phyloP scores from a whole-genome alignment of 2,888 invertebrate genomes.

The Eutolmus rufibarbis region DNA sequence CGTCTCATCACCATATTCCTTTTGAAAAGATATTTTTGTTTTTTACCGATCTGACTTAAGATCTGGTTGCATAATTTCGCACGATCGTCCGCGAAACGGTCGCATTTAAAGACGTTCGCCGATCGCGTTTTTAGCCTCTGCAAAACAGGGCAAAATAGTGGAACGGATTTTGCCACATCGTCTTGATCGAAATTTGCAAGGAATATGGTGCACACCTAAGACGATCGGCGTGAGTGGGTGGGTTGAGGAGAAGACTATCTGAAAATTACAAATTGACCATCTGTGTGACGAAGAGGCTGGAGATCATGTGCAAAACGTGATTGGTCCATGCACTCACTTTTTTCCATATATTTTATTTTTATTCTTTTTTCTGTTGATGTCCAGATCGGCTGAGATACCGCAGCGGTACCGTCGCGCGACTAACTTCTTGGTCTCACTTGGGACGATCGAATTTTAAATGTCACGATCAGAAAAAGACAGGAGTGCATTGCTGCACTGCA shows the following conservation, averaged over 20 bases:
- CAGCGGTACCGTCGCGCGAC: neutral
- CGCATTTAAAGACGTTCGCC: neutral
- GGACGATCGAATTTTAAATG: neutral
- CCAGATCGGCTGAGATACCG: neutral
- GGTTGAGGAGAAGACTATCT: neutral
- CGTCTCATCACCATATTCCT: constrained; percentile 11
- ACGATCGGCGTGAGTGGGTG: neutral
- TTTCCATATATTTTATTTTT: neutral
- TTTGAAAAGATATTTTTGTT: neutral
- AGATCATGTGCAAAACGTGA: neutral
- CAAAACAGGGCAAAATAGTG: neutral
- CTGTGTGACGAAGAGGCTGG: neutral
- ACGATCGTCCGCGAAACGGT: neutral
- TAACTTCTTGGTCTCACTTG: neutral
- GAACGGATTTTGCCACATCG: neutral
- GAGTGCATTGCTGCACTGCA: neutral
- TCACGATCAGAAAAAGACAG: neutral
- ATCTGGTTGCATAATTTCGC: constrained; percentile 2
- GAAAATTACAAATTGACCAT: neutral
- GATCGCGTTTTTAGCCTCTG: neutral
- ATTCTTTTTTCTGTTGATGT: neutral
- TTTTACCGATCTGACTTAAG: neutral
- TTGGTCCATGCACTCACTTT: neutral
- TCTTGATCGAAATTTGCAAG: neutral
- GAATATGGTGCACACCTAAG: neutral